Conservation (phyloP, 2,888 invertebrate species). For the Zhengitettix transpicula region DNA sequence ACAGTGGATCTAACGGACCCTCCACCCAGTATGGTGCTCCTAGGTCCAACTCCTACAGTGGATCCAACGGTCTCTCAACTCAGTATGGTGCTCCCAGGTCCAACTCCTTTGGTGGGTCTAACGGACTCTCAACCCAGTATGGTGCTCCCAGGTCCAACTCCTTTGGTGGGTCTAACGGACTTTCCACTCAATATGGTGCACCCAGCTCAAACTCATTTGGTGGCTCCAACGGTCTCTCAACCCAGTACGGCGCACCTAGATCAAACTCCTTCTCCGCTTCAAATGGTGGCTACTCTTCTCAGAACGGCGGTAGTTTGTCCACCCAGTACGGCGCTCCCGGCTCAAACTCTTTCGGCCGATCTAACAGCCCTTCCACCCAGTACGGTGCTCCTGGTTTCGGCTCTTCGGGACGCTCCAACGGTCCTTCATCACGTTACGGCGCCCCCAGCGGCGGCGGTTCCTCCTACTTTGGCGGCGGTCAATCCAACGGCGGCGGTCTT, state of each 20-base stretch:
- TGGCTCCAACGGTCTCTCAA: conserved; percentile 1
- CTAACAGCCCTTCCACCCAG: not conserved
- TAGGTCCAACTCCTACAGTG: not conserved
- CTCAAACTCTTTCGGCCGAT: not conserved
- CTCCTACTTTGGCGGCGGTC: not conserved
- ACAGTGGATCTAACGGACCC: not conserved
- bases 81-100: conserved; percentile 11
- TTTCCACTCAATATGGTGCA: conserved; percentile 20
- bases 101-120: not conserved
- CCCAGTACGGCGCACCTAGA: conserved; percentile 9
- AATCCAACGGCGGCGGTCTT: not conserved
- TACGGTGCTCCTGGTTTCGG: conserved; percentile 4
- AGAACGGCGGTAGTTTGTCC: conserved; percentile 8
- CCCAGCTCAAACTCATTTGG: conserved; percentile 3
- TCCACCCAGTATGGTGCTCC: conserved; percentile 8
- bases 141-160: conserved; percentile 1
- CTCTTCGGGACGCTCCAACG: not conserved
- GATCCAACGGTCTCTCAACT: conserved; percentile 5
- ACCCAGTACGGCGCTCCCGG: conserved; percentile 10
- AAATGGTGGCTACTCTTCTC: not conserved
- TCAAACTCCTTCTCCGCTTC: not conserved
- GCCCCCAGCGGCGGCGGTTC: conserved; percentile 3
- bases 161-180: not conserved
- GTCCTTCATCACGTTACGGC: conserved; percentile 5
- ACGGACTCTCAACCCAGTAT: not conserved